Conservation (phyloP, 2,113 vertebrate species). For the Bambusicola thoracicus region DNA sequence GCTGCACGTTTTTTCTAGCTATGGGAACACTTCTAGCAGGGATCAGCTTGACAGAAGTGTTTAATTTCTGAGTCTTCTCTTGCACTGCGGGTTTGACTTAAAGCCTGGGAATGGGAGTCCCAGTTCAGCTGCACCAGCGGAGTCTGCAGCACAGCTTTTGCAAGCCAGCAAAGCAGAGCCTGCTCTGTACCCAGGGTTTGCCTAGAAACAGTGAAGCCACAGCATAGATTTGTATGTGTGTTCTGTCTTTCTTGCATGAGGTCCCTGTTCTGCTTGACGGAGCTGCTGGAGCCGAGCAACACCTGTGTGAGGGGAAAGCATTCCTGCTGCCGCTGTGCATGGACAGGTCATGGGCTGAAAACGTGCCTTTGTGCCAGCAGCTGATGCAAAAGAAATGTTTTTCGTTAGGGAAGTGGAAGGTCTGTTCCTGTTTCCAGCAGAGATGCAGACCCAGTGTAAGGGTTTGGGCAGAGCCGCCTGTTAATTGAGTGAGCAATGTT, state of each 20-base stretch:
- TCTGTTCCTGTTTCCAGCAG: not conserved
- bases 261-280: not conserved
- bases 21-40: not conserved
- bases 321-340: not conserved
- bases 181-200: fast-evolving
- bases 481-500: not conserved
- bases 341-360: not conserved
- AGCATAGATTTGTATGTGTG: fast-evolving
- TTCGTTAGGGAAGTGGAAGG: not conserved
- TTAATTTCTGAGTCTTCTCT: not conserved
- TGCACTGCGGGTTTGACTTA: not conserved
- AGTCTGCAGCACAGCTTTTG: not conserved
- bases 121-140: not conserved
- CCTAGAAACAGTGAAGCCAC: not conserved
- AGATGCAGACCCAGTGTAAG: not conserved
- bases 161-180: not conserved
- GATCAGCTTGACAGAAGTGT: not conserved
- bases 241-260: not conserved
- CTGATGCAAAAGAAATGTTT: not conserved
- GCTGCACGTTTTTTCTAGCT: not conserved
- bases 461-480: not conserved
- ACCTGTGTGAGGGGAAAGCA: not conserved
- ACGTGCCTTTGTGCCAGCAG: not conserved
- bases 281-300: not conserved
- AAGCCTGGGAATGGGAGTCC: not conserved